These are phyloP conservation scores for Engraulis encrasicolus DNA, from an alignment of 2,113 vertebrate genomes.

Conservation along the genomic window DNA sequence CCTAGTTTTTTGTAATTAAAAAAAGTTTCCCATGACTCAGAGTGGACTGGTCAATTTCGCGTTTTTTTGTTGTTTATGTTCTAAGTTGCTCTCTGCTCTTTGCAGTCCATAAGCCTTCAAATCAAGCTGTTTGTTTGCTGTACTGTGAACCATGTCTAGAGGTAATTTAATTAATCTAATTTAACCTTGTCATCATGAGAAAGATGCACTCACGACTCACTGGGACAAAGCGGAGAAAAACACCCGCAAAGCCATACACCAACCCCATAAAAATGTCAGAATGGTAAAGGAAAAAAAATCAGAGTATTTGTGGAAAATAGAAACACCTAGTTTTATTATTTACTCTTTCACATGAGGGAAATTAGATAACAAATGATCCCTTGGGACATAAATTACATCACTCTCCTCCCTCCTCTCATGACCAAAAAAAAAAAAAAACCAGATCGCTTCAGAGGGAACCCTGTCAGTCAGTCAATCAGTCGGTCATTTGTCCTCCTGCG, in stretches of 20 bases:
- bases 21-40: slow-evolving; percentile 44
- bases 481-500: background rate
- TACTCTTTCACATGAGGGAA: slow-evolving; percentile 78
- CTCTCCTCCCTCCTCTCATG: slow-evolving; percentile 34
- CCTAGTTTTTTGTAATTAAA: slow-evolving; percentile 54
- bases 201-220: too few species aligned
- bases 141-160: too few species aligned
- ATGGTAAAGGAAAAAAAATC: background rate
- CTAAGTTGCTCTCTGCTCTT: too few species aligned
- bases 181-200: too few species aligned
- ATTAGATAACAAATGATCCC: slow-evolving; percentile 83
- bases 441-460: slow-evolving; percentile 21
- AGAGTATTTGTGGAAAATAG: slow-evolving; percentile 58
- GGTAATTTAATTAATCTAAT: too few species aligned
- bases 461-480: slow-evolving; percentile 29
- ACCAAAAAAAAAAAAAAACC: background rate
- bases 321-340: slow-evolving; percentile 83
- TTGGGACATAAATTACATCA: slow-evolving; percentile 69
- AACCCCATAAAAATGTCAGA: background rate
- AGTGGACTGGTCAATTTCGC: too few species aligned
- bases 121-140: too few species aligned
- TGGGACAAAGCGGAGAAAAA: too few species aligned
- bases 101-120: too few species aligned
- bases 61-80: too few species aligned
- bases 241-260: too few species aligned